Evolutionary conservation across 2,113 vertebrate species (phyloP).

Genomic region (Tachycineta bicolor): DNA sequence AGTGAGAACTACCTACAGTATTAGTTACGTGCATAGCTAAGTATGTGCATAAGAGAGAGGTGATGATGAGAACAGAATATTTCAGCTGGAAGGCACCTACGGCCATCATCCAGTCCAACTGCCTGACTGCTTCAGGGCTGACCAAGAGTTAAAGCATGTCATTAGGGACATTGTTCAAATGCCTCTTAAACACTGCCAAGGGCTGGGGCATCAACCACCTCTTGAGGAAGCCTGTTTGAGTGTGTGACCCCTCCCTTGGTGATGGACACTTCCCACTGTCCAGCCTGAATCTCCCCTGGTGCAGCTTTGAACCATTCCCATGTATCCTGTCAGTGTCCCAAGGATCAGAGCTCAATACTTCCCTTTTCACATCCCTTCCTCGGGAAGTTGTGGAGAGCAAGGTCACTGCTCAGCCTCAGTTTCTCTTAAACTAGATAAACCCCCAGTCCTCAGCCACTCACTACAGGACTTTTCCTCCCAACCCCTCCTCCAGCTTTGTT

Average conservation of each 20-base stretch:
- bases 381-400: neutral
- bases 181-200: neutral
- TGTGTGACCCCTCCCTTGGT: neutral
- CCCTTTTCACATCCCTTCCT: neutral
- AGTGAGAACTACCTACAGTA: neutral
- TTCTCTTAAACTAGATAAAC: neutral
- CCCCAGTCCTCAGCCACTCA: neutral
- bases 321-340: accelerated
- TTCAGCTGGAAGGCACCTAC: neutral
- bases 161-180: neutral
- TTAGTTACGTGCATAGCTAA: neutral
- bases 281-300: neutral
- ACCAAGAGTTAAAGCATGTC: neutral
- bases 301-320: neutral
- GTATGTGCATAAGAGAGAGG: neutral
- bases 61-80: neutral
- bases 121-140: neutral
- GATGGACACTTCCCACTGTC: neutral
- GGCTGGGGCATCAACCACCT: neutral
- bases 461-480: neutral
- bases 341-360: neutral
- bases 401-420: neutral
- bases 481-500: neutral
- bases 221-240: neutral
- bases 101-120: neutral